Conservation (phyloP, 2,888 invertebrate species). For the Drosophila infuscata region DNA sequence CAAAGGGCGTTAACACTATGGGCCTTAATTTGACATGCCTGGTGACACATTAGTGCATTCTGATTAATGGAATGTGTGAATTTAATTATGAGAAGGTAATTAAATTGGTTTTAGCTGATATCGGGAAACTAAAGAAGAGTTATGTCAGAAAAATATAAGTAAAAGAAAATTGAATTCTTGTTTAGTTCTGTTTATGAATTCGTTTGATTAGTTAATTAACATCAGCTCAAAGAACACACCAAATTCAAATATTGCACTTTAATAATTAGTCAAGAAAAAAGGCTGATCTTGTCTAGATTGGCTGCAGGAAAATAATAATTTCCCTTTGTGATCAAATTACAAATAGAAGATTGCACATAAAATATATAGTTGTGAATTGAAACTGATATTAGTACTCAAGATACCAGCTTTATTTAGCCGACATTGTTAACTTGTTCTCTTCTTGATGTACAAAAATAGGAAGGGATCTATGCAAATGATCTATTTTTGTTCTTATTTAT, state of each 20-base stretch:
- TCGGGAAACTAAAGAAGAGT: not conserved
- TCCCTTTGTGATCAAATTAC: not conserved
- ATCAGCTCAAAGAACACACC: not conserved
- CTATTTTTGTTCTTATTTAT: not conserved
- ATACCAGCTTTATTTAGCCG: fast-evolving
- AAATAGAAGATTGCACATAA: not conserved
- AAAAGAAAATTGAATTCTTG: not conserved
- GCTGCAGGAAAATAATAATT: not conserved
- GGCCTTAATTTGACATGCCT: not conserved
- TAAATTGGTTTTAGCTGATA: not conserved
- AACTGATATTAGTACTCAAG: not conserved
- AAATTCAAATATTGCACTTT: not conserved
- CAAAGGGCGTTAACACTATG: not conserved
- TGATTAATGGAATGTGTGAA: not conserved
- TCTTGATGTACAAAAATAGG: fast-evolving
- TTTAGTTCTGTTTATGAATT: not conserved
- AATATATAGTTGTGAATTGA: not conserved
- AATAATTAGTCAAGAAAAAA: not conserved
- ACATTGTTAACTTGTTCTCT: not conserved
- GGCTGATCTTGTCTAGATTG: not conserved
- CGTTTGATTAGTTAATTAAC: fast-evolving
- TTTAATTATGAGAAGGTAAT: not conserved
- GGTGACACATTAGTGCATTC: not conserved
- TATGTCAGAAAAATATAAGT: not conserved
- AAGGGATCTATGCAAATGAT: not conserved